Conservation (phyloP, 2,113 vertebrate species). For the Carassius auratus region DNA sequence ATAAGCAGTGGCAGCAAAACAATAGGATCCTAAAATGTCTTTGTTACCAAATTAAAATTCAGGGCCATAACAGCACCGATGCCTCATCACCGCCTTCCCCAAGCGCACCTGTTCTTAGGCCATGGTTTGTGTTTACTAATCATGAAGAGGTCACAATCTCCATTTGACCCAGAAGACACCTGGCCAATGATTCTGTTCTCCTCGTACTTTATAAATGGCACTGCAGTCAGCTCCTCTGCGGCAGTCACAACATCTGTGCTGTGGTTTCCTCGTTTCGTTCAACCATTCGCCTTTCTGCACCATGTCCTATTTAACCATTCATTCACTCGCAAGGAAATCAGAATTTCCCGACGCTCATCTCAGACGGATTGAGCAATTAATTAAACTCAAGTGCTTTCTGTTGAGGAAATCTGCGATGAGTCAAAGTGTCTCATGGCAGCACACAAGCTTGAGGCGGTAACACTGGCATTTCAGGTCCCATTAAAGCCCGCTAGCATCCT, state of each 20-base stretch:
- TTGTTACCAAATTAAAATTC: slow-evolving; percentile 44
- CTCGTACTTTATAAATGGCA: slow-evolving; percentile 2
- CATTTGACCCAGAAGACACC: slow-evolving; percentile 33
- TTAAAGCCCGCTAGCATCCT: slow-evolving; percentile 35
- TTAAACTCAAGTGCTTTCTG: slow-evolving; percentile 48
- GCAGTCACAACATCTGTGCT: slow-evolving; percentile 46
- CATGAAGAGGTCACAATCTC: slow-evolving; percentile 42
- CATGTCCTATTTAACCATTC: slow-evolving; percentile 28
- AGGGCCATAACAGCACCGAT: background rate
- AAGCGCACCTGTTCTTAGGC: background rate
- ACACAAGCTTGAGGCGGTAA: slow-evolving; percentile 39
- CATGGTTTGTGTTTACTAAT: slow-evolving; percentile 50
- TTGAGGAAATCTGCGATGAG: slow-evolving; percentile 33
- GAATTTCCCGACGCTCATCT: slow-evolving; percentile 39
- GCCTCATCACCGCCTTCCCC: background rate
- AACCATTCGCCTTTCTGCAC: background rate
- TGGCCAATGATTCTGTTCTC: slow-evolving; percentile 7
- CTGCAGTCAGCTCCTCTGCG: slow-evolving; percentile 7
- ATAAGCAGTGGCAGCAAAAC: background rate
- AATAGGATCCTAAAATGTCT: background rate
- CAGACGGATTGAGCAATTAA: slow-evolving; percentile 52
- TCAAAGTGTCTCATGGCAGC: slow-evolving; percentile 17
- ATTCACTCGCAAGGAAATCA: slow-evolving; percentile 32
- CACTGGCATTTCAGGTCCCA: slow-evolving; percentile 34
- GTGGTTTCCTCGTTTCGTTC: background rate